Conservation (phyloP, 2,797 vertebrate species). For the Anniella stebbinsi region DNA sequence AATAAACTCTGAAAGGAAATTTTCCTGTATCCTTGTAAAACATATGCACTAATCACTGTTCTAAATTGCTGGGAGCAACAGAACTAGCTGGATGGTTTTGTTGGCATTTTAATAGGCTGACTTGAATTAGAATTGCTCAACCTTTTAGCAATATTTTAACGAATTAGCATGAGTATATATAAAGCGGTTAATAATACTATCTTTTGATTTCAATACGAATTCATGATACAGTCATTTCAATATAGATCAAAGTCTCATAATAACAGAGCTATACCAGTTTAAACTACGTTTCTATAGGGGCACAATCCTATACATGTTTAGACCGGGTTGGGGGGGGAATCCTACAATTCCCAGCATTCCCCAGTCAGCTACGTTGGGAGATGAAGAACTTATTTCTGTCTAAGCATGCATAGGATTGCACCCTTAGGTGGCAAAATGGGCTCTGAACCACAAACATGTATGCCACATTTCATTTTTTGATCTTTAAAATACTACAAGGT, state of each 20-base stretch:
- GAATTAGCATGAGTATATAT: background rate
- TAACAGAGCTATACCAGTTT: background rate
- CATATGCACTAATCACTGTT: background rate
- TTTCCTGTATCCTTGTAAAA: background rate
- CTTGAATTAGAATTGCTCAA: background rate
- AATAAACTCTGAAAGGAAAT: background rate
- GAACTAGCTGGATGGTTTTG: accelerated
- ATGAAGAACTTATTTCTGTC: no score
- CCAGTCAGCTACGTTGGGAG: no score
- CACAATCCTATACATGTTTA: background rate
- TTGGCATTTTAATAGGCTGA: background rate
- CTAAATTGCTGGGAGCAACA: background rate
- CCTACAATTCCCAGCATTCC: no score
- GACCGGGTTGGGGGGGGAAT: no score
- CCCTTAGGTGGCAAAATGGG: background rate
- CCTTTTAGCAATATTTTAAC: background rate
- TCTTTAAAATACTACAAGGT: background rate
- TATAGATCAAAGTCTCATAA: background rate
- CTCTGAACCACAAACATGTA: background rate
- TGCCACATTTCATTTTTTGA: background rate
- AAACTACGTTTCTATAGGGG: background rate
- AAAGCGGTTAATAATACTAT: background rate
- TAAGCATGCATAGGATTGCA: no score
- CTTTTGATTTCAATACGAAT: background rate
- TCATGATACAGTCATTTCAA: background rate